These are phyloP conservation scores for Dromaius novaehollandiae DNA, from an alignment of 2,113 vertebrate genomes.

Conservation along the genomic window DNA sequence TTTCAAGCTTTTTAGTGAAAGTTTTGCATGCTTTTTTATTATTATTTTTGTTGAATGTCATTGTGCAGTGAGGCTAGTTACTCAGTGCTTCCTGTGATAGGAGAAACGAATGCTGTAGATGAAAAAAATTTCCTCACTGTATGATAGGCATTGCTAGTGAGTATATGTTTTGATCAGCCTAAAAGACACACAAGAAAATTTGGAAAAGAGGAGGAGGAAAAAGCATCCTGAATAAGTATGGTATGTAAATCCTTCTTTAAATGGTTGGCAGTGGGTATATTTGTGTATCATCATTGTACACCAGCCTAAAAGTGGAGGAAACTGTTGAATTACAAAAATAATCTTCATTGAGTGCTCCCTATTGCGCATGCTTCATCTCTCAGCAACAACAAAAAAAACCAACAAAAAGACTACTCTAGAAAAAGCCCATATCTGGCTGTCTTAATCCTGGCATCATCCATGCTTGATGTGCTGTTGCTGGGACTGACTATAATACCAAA, in stretches of 20 bases:
- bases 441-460: neutral
- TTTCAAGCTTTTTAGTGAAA: neutral
- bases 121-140: neutral
- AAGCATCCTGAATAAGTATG: neutral
- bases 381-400: neutral
- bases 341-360: neutral
- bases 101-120: neutral
- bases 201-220: neutral
- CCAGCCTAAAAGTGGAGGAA: neutral
- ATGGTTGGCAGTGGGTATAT: neutral
- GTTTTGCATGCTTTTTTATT: neutral
- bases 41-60: neutral
- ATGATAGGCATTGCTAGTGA: neutral
- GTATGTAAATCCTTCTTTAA: neutral
- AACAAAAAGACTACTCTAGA: rapidly evolving
- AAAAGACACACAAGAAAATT: neutral
- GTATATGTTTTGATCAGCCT: neutral
- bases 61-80: neutral
- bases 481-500: neutral
- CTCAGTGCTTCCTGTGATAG: neutral
- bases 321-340: neutral
- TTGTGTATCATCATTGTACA: neutral
- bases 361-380: neutral
- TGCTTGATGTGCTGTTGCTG: neutral
- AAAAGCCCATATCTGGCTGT: neutral